A percentile compares a stretch with the other conserved stretches of the same genome.
Evolutionary conservation across 2,888 invertebrate species (phyloP).

Genomic region (Oligia strigilis): DNA sequence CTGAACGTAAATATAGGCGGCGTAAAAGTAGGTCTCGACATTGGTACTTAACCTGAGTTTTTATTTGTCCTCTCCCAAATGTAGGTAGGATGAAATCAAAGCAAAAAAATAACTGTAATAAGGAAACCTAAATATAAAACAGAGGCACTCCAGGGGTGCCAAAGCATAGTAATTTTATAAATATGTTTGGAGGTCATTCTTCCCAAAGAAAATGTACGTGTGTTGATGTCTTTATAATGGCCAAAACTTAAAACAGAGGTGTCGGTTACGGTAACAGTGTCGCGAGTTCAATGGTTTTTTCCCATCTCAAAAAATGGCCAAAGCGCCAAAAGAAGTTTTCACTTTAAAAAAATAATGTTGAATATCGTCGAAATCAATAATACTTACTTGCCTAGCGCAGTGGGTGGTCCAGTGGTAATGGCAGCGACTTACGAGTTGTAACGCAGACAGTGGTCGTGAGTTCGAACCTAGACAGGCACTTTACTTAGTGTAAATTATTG

Average conservation of each 20-base stretch:
- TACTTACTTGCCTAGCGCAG: background rate
- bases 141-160: too few species aligned
- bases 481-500: background rate
- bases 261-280: too few species aligned
- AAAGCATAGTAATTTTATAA: too few species aligned
- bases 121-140: background rate
- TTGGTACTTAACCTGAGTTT: conserved; percentile 33
- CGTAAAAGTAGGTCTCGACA: conserved; percentile 36
- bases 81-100: conserved; percentile 20
- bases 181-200: too few species aligned
- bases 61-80: conserved; percentile 40
- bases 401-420: background rate
- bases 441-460: background rate
- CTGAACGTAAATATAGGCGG: conserved; percentile 21
- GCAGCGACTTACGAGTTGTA: background rate
- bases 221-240: too few species aligned
- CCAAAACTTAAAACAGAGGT: too few species aligned
- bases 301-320: too few species aligned
- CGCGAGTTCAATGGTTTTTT: too few species aligned
- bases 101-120: background rate
- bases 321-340: too few species aligned
- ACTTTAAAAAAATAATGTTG: background rate
- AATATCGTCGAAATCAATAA: background rate
- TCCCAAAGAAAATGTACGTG: too few species aligned
- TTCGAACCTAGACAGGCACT: background rate